Base-by-base conservation (phyloP, 2,113 vertebrate species). In the Neodontobutis hainanensis region DNA sequence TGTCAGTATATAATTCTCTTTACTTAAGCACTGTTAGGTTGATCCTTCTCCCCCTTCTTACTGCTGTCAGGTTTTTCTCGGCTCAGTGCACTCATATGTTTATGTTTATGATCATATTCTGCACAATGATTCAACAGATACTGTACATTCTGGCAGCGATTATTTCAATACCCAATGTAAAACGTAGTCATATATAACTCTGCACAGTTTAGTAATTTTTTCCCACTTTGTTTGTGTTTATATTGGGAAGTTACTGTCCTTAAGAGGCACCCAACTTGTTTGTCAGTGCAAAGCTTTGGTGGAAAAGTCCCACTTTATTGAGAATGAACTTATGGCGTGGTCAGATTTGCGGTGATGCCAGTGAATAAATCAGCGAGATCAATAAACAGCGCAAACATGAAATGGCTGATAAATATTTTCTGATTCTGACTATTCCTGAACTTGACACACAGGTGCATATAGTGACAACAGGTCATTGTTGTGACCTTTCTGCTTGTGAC, bases 121-220 rank as follows among this genome's bases (percentile, higher is more conserved):
- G 45, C 19, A 72, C 57, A 73, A 71, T 77, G 70, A 85, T 82
- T 87, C 63, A 82, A 88, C 79, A 79, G 56, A 82, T 79, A 81
- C 38, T 59, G 57, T 70, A 72, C 64, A 65, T 68, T 73, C 62
- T 64, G 51, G 43, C 48, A 47, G 75, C 62, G 65, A 61, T 55
- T 70, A 59, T 38, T 34, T 61, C 43, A 32, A 56, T 44, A 32
- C 27, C 58, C 44, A 46, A 46, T 8, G 10, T 11, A 11, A 11
- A 46, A 14, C 44, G 4, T 8, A 4, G 44, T 46, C 44, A 11
- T 46, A 65, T 32, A 5, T 42, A 60, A 8, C 19, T 34, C 15
- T 45, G 7, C n/a, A n/a, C n/a, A 4, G 2, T 4, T 42, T n/a
- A 55, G 53, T 42, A 62, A 46, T 16, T 4, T 40, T 43, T 6